phyloP scores from a whole-genome alignment of 2,113 vertebrate species.

The Limanda limanda region DNA sequence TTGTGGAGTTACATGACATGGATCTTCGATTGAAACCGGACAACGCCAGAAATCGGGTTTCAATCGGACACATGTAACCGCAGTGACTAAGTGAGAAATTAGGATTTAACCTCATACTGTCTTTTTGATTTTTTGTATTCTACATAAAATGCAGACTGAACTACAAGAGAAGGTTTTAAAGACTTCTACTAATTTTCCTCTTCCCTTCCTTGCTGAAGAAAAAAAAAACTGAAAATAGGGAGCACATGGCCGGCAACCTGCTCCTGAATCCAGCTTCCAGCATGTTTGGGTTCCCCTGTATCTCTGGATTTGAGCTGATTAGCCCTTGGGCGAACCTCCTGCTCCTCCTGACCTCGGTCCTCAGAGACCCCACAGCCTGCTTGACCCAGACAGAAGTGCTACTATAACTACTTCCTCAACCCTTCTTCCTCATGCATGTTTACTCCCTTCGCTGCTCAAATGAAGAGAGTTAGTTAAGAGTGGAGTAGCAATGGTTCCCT shows the following conservation, averaged over 20 bases:
- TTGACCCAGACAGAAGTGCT: slow-evolving; percentile 40
- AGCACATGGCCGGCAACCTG: slow-evolving; percentile 1
- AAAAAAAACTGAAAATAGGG: slow-evolving; percentile 5
- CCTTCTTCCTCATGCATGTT: not conserved
- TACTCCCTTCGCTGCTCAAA: not conserved
- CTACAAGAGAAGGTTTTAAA: not conserved
- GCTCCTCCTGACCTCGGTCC: slow-evolving; percentile 61
- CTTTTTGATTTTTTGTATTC: not conserved
- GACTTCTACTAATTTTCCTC: not conserved
- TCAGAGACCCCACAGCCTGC: slow-evolving; percentile 55
- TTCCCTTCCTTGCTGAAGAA: not conserved
- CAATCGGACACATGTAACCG: too few relatives aligned
- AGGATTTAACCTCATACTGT: too few relatives aligned
- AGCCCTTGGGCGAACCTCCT: slow-evolving; percentile 39
- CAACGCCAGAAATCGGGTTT: too few relatives aligned
- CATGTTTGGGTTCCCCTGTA: slow-evolving; percentile 11
- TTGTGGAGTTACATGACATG: too few relatives aligned
- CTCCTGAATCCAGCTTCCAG: not conserved
- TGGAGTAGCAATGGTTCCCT: not conserved
- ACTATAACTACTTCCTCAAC: slow-evolving; percentile 31
- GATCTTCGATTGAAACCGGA: too few relatives aligned
- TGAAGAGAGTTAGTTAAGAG: not conserved
- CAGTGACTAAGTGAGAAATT: too few relatives aligned
- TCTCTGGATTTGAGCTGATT: slow-evolving; percentile 52
- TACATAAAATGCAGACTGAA: not conserved